These are phyloP conservation scores for Platorchestia sp. DNA, from an alignment of 1,140 invertebrate genomes.

Conservation along the genomic window DNA sequence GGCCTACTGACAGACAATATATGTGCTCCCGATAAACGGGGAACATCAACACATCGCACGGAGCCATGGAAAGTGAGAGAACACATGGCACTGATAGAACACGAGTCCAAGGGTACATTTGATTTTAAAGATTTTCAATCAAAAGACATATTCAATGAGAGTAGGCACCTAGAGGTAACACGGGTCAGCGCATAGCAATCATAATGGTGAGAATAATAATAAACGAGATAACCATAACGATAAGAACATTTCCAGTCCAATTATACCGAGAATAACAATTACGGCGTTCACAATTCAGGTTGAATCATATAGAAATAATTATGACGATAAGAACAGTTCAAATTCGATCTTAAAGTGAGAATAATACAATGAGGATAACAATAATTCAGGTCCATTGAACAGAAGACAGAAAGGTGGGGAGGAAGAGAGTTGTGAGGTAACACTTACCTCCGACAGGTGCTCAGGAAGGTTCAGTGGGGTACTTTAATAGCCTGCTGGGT, in stretches of 20 bases:
- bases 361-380: background rate
- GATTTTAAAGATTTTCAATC: background rate
- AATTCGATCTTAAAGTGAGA: background rate
- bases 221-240: background rate
- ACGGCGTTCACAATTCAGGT: background rate
- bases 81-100: background rate
- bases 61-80: background rate
- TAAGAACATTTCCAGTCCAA: background rate
- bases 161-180: background rate
- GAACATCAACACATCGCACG: background rate
- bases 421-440: background rate
- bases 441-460: constrained; percentile 18
- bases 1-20: background rate
- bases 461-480: background rate
- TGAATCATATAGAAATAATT: background rate
- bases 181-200: background rate
- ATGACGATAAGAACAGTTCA: background rate
- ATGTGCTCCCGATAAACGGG: background rate
- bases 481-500: constrained; percentile 8
- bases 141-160: background rate
- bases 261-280: background rate
- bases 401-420: constrained; percentile 42
- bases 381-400: constrained; percentile 54
- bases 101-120: background rate
- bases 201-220: constrained; percentile 10